phyloP scores from a whole-genome alignment of 2,888 invertebrate species.

The Latheticus oryzae region DNA sequence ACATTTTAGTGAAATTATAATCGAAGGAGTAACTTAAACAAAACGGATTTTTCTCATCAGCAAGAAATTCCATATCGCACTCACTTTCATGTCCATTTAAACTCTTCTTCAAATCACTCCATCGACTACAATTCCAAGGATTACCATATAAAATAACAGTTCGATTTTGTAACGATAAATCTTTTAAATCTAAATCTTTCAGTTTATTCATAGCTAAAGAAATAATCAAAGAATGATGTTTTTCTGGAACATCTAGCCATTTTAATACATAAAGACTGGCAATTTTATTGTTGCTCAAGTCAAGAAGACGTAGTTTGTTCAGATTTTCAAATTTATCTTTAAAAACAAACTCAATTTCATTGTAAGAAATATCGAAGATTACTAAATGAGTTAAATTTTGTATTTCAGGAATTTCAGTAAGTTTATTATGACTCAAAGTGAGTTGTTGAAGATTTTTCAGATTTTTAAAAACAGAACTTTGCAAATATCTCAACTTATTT shows the following conservation, averaged over 20 bases:
- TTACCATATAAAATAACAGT: slow-evolving; percentile 21
- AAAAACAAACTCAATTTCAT: slow-evolving; percentile 1
- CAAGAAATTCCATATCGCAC: slow-evolving; percentile 10
- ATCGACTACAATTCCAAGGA: slow-evolving; percentile 17
- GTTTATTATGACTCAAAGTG: slow-evolving; percentile 19
- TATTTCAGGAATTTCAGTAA: slow-evolving; percentile 13
- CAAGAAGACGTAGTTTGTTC: slow-evolving; percentile 5
- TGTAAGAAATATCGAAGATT: slow-evolving; percentile 27
- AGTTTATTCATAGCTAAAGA: slow-evolving; percentile 13
- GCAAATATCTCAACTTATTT: slow-evolving; percentile 18
- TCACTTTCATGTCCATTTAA: background rate
- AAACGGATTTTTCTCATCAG: slow-evolving; percentile 5
- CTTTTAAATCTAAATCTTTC: background rate
- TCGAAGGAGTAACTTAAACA: slow-evolving; percentile 11
- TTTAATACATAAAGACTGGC: slow-evolving; percentile 4
- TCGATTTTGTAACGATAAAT: slow-evolving; percentile 4
- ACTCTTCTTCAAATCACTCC: background rate
- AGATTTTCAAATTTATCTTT: slow-evolving; percentile 2
- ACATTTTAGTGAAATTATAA: background rate
- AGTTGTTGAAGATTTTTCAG: slow-evolving; percentile 16
- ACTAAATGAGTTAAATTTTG: slow-evolving; percentile 3
- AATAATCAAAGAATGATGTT: slow-evolving; percentile 9
- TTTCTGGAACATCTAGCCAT: slow-evolving; percentile 3
- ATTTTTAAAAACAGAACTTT: slow-evolving; percentile 7
- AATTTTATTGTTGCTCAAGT: slow-evolving; percentile 25